Conservation (phyloP, 2,113 vertebrate species). For the Oceanodroma tethys region DNA sequence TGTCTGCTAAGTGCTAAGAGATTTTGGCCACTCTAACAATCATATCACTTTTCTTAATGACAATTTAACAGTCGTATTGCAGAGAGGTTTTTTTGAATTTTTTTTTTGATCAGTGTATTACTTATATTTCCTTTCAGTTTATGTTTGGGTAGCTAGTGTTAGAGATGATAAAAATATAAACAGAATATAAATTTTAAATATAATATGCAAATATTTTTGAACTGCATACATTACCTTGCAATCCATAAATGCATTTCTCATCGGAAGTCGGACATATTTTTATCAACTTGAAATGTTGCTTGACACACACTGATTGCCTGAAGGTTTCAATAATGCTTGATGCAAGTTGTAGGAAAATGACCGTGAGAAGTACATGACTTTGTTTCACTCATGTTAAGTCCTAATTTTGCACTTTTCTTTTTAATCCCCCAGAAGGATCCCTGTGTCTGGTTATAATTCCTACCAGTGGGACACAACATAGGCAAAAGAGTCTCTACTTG, state of each 20-base stretch:
- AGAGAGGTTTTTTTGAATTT: too few relatives aligned
- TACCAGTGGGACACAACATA: too few relatives aligned
- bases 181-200: background rate
- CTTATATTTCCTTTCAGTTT: background rate
- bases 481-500: background rate
- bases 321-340: background rate
- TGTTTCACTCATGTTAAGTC: background rate
- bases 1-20: background rate
- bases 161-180: background rate
- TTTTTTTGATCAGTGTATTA: background rate
- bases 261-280: background rate
- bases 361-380: background rate
- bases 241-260: background rate
- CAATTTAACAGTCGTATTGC: background rate
- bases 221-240: background rate
- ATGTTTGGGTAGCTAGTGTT: background rate
- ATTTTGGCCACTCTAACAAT: background rate
- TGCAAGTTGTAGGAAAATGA: background rate
- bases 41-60: background rate
- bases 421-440: background rate
- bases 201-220: background rate
- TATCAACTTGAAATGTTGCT: background rate
- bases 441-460: background rate
- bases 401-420: background rate
- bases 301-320: background rate